Evolutionary conservation across 2,113 vertebrate genomes (phyloP), one percentile per base, ranked within the genome.

Genomic region (Pteronura brasiliensis): DNA sequence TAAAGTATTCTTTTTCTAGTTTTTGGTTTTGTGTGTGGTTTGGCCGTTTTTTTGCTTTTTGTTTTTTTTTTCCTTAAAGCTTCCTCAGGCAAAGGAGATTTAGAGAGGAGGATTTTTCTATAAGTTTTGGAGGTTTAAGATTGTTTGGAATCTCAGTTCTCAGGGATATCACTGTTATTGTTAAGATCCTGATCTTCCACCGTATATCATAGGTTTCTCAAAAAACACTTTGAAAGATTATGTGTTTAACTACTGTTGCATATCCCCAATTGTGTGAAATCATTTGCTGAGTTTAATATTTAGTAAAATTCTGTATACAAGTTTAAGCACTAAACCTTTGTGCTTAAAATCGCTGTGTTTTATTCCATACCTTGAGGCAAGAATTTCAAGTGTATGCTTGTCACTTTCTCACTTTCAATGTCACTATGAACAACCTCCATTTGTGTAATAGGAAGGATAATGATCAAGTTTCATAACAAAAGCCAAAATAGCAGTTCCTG

Each of bases 391-490:
- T 90, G 59, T 82, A 29, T 77, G 34, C 59, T 59, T 76, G 63
- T 87, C 61, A 72, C 2, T 90, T 21, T 90, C 80, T 87, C 11
- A 44, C 44, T 93, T 61, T 91, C 80, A 63, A 49, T 80, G 63
- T 61, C 93, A 36, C 49, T 89, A 29, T 59, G 34, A 84, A 42
- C 31, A 81, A 90, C 84, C 23, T 90, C 63, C 18, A n/a, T 71
- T 94, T 36, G 9, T 71, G 44, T 65, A 96, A 89, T 90, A 67
- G 71, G 65, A 81, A 65, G 55, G 34, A 65, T 85, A 95, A 82
- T 95, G 71, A 94, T 77, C 44, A 88, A 77, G 63, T 94, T 95
- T 93, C 71, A 31, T 72, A 95, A 96, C 63, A 94, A 96, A 93
- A 79, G 49, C 59, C 29, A 96, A 95, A 95, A 85, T 44, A 72